phyloP scores from a whole-genome alignment of 2,888 invertebrate species.

The Drosophila barbarae region DNA sequence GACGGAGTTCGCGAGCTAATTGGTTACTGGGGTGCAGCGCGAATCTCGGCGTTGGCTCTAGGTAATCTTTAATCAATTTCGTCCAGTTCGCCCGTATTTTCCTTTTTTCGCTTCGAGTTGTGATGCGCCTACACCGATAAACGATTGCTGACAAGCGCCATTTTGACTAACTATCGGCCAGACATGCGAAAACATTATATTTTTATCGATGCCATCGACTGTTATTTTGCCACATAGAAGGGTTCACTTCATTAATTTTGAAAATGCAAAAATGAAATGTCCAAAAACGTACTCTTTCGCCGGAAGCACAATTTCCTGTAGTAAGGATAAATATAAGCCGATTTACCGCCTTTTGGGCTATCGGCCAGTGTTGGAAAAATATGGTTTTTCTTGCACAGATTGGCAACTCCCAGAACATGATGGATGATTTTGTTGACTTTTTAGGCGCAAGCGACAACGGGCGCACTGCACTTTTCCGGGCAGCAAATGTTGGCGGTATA shows the following conservation, averaged over 20 bases:
- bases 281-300: background rate
- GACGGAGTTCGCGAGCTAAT: constrained; percentile 42
- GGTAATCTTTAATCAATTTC: constrained; percentile 46
- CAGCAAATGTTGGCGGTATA: background rate
- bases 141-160: constrained; percentile 29
- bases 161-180: constrained; percentile 26
- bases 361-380: background rate
- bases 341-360: background rate
- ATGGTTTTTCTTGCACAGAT: background rate
- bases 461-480: background rate
- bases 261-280: background rate
- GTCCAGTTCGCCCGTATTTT: constrained; percentile 53
- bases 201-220: background rate
- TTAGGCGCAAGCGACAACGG: background rate
- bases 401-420: background rate
- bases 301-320: background rate
- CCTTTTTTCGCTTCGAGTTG: constrained; percentile 54
- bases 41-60: constrained; percentile 40
- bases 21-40: constrained; percentile 19
- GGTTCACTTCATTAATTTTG: background rate
- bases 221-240: background rate
- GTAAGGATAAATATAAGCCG: background rate
- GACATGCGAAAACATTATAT: background rate
- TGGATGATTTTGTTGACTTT: background rate
- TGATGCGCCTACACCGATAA: constrained; percentile 56